Evolutionary conservation across 2,888 invertebrate species (phyloP).

Genomic region (Aphodius granarius): DNA sequence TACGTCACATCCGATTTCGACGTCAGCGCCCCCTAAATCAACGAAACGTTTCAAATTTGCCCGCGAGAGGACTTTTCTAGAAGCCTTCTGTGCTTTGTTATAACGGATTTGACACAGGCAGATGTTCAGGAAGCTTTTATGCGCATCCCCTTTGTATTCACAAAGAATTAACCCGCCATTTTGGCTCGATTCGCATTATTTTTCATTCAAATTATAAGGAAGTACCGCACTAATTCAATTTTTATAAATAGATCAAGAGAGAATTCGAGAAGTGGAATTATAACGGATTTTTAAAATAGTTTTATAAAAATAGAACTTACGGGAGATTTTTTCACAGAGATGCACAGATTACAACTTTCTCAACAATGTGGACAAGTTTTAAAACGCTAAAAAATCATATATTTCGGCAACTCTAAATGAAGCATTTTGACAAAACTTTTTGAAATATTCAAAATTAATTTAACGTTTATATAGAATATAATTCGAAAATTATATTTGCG

Average conservation of each 20-base stretch:
- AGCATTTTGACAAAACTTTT: no score
- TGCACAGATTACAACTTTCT: background rate
- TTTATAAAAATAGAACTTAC: background rate
- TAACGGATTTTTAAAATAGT: background rate
- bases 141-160: background rate
- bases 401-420: background rate
- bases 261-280: background rate
- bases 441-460: no score
- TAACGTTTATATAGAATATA: no score
- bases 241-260: background rate
- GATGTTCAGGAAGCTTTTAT: background rate
- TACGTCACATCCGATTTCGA: slow-evolving; percentile 35
- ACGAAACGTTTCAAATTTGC: background rate
- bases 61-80: slow-evolving; percentile 9
- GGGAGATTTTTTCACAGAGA: background rate
- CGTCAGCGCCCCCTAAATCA: slow-evolving; percentile 17
- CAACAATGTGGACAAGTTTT: background rate
- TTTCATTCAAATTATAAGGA: background rate
- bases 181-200: background rate
- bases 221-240: background rate
- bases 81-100: background rate
- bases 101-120: background rate
- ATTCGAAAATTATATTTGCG: no score
- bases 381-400: background rate
- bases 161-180: background rate